Conservation (phyloP, 2,797 vertebrate species). For the Pygocentrus nattereri region DNA sequence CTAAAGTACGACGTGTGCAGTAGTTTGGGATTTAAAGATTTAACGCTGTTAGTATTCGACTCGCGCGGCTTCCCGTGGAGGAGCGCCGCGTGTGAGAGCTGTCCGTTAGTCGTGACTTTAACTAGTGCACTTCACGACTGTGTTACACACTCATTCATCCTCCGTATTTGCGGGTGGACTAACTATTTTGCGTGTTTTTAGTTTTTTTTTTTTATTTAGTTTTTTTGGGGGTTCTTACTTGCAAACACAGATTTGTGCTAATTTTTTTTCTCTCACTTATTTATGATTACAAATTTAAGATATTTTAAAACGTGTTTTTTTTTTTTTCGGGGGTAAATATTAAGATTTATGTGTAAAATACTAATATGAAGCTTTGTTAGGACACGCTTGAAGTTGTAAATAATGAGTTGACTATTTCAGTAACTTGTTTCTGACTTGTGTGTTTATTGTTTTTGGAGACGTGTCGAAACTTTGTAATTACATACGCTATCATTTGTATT, state of each 20-base stretch:
- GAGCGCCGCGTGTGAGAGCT: constrained; percentile 29
- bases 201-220: constrained; percentile 29
- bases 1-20: constrained; percentile 55
- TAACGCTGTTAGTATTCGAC: constrained; percentile 62
- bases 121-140: constrained; percentile 81
- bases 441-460: constrained; percentile 89
- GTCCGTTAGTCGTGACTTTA: constrained; percentile 22
- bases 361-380: constrained; percentile 81
- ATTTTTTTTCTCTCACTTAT: constrained; percentile 79
- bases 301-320: constrained; percentile 83
- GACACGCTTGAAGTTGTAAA: constrained; percentile 88
- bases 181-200: constrained; percentile 51
- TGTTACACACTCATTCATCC: constrained; percentile 78
- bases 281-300: constrained; percentile 86
- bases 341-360: constrained; percentile 70
- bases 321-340: constrained; percentile 87
- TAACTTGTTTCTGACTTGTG: constrained; percentile 90
- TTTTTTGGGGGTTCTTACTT: constrained; percentile 39
- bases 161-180: not conserved
- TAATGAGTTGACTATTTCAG: constrained; percentile 75
- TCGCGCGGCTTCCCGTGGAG: constrained; percentile 60
- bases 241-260: constrained; percentile 72
- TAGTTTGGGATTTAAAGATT: constrained; percentile 70
- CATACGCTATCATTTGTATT: constrained; percentile 92
- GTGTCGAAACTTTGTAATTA: constrained; percentile 95